Evolutionary conservation across 2,113 vertebrate genomes (phyloP), one percentile per base, ranked within the genome.

Genomic region (Neotragus moschatus): DNA sequence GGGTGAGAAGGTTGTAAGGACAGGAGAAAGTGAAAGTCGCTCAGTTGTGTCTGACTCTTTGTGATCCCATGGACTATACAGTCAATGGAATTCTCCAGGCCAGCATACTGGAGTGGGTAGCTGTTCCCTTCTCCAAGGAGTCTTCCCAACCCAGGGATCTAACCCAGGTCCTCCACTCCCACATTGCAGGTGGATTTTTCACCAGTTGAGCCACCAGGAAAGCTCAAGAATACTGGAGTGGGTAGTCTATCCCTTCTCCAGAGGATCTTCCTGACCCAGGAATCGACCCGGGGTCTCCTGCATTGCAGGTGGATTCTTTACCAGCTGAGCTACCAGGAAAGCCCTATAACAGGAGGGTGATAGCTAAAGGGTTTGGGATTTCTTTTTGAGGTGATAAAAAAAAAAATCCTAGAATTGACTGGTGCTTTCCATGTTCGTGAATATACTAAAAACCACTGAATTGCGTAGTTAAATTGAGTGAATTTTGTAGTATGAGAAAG

Each of bases 241-340:
- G 63, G 63, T 36, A 66, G 61, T 21, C n/a, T 70, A 21, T 70
- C n/a, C n/a, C n/a, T 70, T 70, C n/a, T 21, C 63, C 63, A 70
- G n/a, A 36, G 63, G 63, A 70, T 70, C n/a, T 70, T 70, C 17
- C 63, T 0, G 2, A 70, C 17, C 4, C 17, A 70, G 63, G 63
- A 70, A 70, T 36, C 0, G 0, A 70, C 21, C 4, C 1, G 1
- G n/a, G 17, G 63, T 70, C 63, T 70, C 17, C 63, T 36, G 17
- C n/a, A 70, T 36, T 36, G 63, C 33, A 36, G 8, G 63, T 36
- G 33, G 63, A 66, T 70, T 70, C 17, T 70, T 70, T 36, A 70
- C 9, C 17, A 70, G 17, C 17, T 70, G 63, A 70, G 17, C 63
- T 21, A 36, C n/a, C 17, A 70, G n/a, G 63, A 8, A 36, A 36